Conservation (phyloP, 1,140 invertebrate species). For the Ceratitis capitata region DNA sequence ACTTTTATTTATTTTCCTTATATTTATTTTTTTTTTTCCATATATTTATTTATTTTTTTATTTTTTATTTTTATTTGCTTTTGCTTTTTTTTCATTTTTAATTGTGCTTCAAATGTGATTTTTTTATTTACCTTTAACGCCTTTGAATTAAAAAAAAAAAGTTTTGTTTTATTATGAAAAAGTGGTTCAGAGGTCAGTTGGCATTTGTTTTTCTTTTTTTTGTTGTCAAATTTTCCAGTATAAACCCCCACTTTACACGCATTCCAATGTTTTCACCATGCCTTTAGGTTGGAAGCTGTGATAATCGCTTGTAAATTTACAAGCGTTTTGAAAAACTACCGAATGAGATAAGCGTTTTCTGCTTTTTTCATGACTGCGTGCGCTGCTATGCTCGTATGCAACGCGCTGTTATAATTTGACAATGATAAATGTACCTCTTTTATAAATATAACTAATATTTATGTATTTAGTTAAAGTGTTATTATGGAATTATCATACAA, state of each 20-base stretch:
- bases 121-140: neutral
- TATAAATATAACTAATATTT: too few species aligned
- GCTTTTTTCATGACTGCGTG: neutral
- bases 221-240: neutral
- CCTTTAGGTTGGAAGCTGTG: neutral
- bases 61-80: neutral
- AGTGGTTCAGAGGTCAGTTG: neutral
- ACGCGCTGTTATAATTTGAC: neutral
- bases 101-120: too few species aligned
- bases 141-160: neutral
- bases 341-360: neutral
- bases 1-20: neutral
- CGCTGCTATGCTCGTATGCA: neutral
- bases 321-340: neutral
- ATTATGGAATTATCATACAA: too few species aligned
- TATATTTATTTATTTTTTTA: neutral
- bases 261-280: too few species aligned
- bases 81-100: neutral
- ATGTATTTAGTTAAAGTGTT: too few species aligned
- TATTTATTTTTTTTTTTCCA: neutral
- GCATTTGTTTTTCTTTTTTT: neutral
- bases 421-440: conserved; percentile 5
- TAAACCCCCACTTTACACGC: neutral
- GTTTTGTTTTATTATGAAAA: neutral
- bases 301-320: neutral